A percentile compares a stretch with the other conserved stretches of the same genome.
These are phyloP conservation scores for Andricus curvator DNA, from an alignment of 2,888 invertebrate genomes.

Conservation along the genomic window DNA sequence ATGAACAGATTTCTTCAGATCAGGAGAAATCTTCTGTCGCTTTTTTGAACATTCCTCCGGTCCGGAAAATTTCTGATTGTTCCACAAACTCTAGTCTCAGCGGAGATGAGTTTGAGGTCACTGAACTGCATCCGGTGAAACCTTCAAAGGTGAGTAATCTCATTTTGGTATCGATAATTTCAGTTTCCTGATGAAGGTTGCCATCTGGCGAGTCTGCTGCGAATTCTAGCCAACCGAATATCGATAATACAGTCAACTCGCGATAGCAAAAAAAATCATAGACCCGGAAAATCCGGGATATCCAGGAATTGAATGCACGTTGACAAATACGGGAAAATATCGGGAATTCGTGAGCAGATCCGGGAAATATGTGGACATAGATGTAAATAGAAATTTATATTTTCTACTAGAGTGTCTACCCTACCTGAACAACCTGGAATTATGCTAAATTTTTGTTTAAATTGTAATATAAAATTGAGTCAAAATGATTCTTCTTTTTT, in stretches of 20 bases:
- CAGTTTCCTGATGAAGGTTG: slow-evolving; percentile 42
- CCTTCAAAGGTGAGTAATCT: slow-evolving; percentile 70
- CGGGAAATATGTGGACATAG: too few species aligned
- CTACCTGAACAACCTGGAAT: too few species aligned
- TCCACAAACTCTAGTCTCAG: slow-evolving; percentile 88
- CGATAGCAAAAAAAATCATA: neutral
- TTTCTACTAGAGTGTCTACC: too few species aligned
- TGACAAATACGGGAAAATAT: too few species aligned
- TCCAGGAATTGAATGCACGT: too few species aligned
- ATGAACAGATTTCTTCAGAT: slow-evolving; percentile 49
- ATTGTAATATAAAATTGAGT: too few species aligned
- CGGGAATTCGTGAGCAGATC: too few species aligned
- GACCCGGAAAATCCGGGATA: too few species aligned
- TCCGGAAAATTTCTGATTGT: slow-evolving; percentile 85
- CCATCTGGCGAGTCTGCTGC: slow-evolving; percentile 48
- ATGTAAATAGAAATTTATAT: too few species aligned
- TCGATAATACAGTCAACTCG: slow-evolving; percentile 47
- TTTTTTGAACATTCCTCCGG: slow-evolving; percentile 69
- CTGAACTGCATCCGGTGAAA: slow-evolving; percentile 71
- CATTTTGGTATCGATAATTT: slow-evolving; percentile 8
- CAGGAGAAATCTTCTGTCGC: slow-evolving; percentile 59
- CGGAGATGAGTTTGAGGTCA: slow-evolving; percentile 85
- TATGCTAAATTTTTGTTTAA: too few species aligned
- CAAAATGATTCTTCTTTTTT: too few species aligned
- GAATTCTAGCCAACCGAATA: slow-evolving; percentile 35